These are phyloP conservation scores for Chiridota heheva DNA, from an alignment of 35 echinoderm and acorn worm genomes.

Conservation along the genomic window DNA sequence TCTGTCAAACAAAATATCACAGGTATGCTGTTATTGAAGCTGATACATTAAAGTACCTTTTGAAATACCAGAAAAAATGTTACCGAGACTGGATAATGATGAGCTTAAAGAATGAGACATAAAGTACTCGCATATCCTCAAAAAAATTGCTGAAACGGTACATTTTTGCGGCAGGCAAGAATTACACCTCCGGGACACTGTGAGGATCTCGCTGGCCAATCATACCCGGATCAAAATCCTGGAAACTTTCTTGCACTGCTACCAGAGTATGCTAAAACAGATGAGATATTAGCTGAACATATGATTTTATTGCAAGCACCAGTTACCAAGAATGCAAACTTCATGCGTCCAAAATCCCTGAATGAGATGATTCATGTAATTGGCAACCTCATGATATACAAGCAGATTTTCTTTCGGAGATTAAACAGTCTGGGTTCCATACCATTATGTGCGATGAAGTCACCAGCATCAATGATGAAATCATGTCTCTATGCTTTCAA, in stretches of 20 bases:
- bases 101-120: neutral
- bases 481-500: constrained; percentile 14
- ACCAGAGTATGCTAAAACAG: neutral
- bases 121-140: too few relatives aligned
- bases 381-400: constrained; percentile 21
- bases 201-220: neutral
- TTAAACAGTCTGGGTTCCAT: neutral
- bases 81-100: neutral
- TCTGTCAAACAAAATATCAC: constrained; percentile 5
- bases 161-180: neutral
- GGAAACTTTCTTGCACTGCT: constrained; percentile 23
- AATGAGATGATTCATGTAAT: constrained; percentile 38
- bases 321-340: neutral
- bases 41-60: neutral
- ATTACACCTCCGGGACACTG: neutral
- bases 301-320: neutral
- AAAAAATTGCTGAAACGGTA: constrained; percentile 16
- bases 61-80: constrained; percentile 4
- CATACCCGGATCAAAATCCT: neutral
- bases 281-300: neutral
- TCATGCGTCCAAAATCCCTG: constrained; percentile 7
- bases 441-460: constrained; percentile 27
- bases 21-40: neutral
- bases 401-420: neutral
- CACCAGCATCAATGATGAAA: constrained; percentile 9